Evolutionary conservation across 2,888 invertebrate species (phyloP), one percentile per base, ranked within the genome.

Genomic region (Drosophila stalkeri): DNA sequence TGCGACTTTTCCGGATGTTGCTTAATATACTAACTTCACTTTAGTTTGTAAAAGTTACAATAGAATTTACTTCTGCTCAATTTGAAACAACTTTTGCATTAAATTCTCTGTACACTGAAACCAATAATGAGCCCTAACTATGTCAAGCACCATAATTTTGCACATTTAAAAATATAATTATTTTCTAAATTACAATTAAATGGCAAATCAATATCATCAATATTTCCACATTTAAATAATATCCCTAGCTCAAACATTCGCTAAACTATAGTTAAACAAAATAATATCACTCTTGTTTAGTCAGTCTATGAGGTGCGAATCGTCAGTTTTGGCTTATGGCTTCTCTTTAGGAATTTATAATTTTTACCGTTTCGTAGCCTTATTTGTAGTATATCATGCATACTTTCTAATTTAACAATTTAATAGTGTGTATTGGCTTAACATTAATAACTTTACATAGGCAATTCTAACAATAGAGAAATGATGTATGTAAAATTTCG

Each of bases 401-500:
- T 6, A 33, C 65, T 62, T 52, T 52, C 37, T 31, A 65, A n/a
- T 41, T 44, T 37, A 37, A 33, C 12, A n/a, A 39, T 64, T 20
- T 39, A 33, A n/a, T 7, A 11, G 2, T 20, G 18, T 23, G 2
- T 7, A 61, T 43, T 20, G 39, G 23, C 1, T 43, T 20, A 47
- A 20, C 64, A 65, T 55, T 56, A 39, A 23, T 33, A 47, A 18
- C 12, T 18, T 14, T 16, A 37, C 27, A 35, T 27, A 55, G 23
- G 18, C 41, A 55, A 64, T 55, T 67, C 47, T 64, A 14, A 65
- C 67, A 67, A 55, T 65, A 65, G 67, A 41, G 64, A 43, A 67
- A 67, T 47, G n/a, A 39, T 23, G 16, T 33, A 5, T n/a, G 7
- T 2, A 12, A 51, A 54, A 18, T 14, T 23, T 35, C 16, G n/a